phyloP scores from a whole-genome alignment of 2,888 invertebrate species.

The Muscina levida region DNA sequence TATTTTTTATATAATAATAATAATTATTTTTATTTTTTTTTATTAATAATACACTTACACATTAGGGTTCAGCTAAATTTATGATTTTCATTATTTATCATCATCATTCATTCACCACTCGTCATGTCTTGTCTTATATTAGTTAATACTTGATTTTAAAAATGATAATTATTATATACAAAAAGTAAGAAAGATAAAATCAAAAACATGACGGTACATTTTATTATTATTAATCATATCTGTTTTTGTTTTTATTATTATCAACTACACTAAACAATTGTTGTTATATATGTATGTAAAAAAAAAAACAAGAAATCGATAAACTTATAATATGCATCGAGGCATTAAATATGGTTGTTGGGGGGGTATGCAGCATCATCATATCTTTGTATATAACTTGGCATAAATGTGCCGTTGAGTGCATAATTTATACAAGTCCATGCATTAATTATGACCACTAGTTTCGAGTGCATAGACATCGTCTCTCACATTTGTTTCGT shows the following conservation, averaged over 20 bases:
- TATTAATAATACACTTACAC: constrained; percentile 68
- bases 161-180: constrained; percentile 47
- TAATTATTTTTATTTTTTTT: constrained; percentile 34
- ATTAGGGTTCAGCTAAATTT: constrained; percentile 68
- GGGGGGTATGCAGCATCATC: too few species aligned
- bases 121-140: constrained; percentile 64
- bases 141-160: constrained; percentile 47
- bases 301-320: constrained; percentile 29
- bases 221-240: constrained; percentile 51
- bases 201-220: constrained; percentile 61
- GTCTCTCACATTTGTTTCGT: constrained; percentile 35
- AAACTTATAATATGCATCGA: constrained; percentile 17
- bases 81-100: constrained; percentile 63
- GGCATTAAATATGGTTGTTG: neutral
- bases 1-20: constrained; percentile 50
- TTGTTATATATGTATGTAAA: constrained; percentile 51
- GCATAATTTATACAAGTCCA: neutral
- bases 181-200: too few species aligned
- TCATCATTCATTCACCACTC: constrained; percentile 59
- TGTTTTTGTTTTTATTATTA: constrained; percentile 68
- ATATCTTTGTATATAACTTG: constrained; percentile 2
- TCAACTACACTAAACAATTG: constrained; percentile 77
- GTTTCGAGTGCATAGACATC: neutral
- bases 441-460: constrained; percentile 35
- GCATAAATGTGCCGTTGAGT: constrained; percentile 2